A percentile compares a stretch with the other conserved stretches of the same genome.
phyloP scores from a whole-genome alignment of 2,797 vertebrate species.

The Sebastolobus alascanus region DNA sequence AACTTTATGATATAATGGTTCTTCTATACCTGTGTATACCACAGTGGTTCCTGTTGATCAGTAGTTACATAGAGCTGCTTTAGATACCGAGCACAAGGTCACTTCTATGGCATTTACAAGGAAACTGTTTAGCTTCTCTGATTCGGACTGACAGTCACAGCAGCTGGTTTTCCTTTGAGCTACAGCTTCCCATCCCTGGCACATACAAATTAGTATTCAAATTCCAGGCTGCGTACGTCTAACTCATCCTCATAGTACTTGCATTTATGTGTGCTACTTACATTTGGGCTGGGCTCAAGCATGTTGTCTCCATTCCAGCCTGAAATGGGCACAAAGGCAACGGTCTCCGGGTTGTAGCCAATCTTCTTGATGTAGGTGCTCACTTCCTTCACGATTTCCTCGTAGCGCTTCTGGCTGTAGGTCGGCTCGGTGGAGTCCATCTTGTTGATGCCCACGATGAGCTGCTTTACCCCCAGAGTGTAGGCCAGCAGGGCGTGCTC shows the following conservation, averaged over 20 bases:
- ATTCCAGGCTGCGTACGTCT: neutral
- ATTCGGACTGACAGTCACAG: neutral
- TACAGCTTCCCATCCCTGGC: neutral
- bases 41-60: neutral
- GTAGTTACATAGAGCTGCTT: neutral
- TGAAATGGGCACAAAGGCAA: constrained; percentile 94
- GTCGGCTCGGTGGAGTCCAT: constrained; percentile 91
- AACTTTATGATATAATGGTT: neutral
- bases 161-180: neutral
- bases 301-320: constrained; percentile 99
- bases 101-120: neutral
- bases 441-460: constrained; percentile 90
- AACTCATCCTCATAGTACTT: neutral
- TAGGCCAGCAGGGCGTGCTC: constrained; percentile 98
- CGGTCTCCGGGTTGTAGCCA: constrained; percentile 96
- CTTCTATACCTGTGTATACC: neutral
- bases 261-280: constrained; percentile 72
- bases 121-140: neutral
- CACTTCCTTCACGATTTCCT: constrained; percentile 98
- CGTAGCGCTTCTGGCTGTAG: constrained; percentile 97
- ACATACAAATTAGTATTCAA: constrained; percentile 49
- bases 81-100: neutral
- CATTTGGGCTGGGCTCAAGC: constrained; percentile 95
- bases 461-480: constrained; percentile 96
- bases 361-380: constrained; percentile 99